Conservation (phyloP, 2,888 invertebrate species). For the Smittia sp. region DNA sequence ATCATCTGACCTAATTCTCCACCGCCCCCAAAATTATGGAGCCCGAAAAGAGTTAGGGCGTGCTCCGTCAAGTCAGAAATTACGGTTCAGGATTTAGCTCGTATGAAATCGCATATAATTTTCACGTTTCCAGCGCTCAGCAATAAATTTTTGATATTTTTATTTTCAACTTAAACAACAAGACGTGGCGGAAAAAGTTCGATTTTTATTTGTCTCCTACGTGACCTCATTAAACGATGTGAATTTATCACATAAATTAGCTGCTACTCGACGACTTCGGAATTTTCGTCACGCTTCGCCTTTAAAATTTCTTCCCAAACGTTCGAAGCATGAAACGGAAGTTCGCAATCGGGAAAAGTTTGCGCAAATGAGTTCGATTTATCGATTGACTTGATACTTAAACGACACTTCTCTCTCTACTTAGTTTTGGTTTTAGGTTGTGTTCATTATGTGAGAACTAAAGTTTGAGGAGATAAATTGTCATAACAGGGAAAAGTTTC, state of each 20-base stretch:
- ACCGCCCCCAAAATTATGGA: too few species aligned
- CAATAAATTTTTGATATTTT: not conserved
- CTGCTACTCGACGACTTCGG: not conserved
- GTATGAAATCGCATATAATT: not conserved
- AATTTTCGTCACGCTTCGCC: slow-evolving; percentile 12
- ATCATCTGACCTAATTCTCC: too few species aligned
- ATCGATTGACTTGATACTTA: not conserved
- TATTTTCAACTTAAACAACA: not conserved
- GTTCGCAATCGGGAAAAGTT: slow-evolving; percentile 7
- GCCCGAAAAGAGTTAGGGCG: too few species aligned
- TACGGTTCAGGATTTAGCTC: not conserved
- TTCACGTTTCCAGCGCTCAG: not conserved
- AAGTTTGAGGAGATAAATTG: not conserved
- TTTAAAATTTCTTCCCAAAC: not conserved
- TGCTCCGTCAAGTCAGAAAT: not conserved
- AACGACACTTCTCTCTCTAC: not conserved
- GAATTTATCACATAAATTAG: slow-evolving; percentile 4
- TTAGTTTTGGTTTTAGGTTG: not conserved
- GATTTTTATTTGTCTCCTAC: slow-evolving; percentile 37
- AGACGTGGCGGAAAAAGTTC: not conserved
- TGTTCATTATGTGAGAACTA: not conserved
- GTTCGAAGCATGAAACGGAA: not conserved
- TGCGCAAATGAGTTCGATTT: not conserved
- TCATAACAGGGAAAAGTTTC: not conserved
- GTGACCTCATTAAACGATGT: slow-evolving; percentile 33